A percentile compares a stretch with the other conserved stretches of the same genome.
Conservation (phyloP, 1,140 invertebrate species). For the Alviniconcha marisindica region DNA sequence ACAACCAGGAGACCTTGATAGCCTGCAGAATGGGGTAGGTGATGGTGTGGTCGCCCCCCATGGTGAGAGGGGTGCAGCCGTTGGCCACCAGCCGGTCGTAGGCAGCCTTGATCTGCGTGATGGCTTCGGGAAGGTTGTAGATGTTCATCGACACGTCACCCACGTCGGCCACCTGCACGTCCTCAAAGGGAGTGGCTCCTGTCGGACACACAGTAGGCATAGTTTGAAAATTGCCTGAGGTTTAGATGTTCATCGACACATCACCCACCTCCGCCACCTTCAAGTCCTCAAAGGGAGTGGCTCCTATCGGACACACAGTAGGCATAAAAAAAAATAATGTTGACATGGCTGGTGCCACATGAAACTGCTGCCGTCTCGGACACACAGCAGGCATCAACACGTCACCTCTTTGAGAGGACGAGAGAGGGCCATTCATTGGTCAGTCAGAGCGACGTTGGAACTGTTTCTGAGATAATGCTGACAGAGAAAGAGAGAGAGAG, state of each 20-base stretch:
- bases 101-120: constrained; percentile 61
- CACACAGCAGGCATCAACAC: too few relatives aligned
- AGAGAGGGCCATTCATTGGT: too few relatives aligned
- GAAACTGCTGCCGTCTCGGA: too few relatives aligned
- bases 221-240: too few relatives aligned
- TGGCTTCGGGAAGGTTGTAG: constrained; percentile 67
- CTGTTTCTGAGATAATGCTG: too few relatives aligned
- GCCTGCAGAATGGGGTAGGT: constrained; percentile 72
- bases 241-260: constrained; percentile 67
- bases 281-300: constrained; percentile 67
- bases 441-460: too few relatives aligned
- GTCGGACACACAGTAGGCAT: not conserved
- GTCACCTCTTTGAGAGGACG: too few relatives aligned
- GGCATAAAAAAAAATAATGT: too few relatives aligned
- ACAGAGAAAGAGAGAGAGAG: too few relatives aligned
- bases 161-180: constrained; percentile 69
- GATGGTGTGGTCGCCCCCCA: constrained; percentile 73
- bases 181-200: constrained; percentile 71
- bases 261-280: constrained; percentile 73
- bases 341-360: too few relatives aligned
- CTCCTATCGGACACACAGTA: constrained; percentile 52
- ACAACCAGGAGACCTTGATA: too few relatives aligned
- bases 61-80: constrained; percentile 65
- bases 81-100: constrained; percentile 57
- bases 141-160: constrained; percentile 70